Percentiles rank a stretch among this genome's conserved stretches.
These are phyloP conservation scores for Cataglyphis albicans DNA, from an alignment of 2,888 invertebrate species.

Conservation along the genomic window DNA sequence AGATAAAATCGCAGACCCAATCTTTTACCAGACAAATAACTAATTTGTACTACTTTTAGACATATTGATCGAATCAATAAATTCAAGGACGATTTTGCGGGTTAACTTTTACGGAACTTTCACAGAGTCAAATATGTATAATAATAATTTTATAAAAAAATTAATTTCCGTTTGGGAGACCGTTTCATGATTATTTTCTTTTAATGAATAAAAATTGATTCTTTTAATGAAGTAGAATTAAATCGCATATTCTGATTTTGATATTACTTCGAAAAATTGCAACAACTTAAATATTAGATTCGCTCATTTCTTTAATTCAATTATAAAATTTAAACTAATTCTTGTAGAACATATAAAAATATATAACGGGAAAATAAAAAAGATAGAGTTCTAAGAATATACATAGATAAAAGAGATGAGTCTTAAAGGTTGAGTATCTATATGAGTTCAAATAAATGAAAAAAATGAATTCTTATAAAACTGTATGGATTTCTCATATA, in stretches of 20 bases:
- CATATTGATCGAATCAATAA: constrained; percentile 15
- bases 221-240: background rate
- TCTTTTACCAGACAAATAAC: background rate
- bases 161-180: background rate
- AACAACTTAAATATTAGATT: background rate
- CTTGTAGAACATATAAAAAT: background rate
- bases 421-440: background rate
- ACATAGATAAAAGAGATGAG: background rate
- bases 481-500: background rate
- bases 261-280: constrained; percentile 1
- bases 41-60: background rate
- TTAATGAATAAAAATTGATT: no score
- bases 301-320: background rate
- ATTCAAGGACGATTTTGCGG: constrained; percentile 21
- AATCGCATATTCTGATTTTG: background rate
- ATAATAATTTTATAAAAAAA: constrained; percentile 1
- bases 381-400: background rate
- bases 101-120: background rate
- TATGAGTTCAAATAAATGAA: background rate
- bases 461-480: background rate
- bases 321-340: background rate
- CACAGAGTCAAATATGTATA: background rate
- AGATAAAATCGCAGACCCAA: background rate
- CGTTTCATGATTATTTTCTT: background rate
- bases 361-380: background rate